Evolutionary conservation across 2,888 invertebrate genomes (phyloP).

Genomic region (Scaptomyza caliginosa): DNA sequence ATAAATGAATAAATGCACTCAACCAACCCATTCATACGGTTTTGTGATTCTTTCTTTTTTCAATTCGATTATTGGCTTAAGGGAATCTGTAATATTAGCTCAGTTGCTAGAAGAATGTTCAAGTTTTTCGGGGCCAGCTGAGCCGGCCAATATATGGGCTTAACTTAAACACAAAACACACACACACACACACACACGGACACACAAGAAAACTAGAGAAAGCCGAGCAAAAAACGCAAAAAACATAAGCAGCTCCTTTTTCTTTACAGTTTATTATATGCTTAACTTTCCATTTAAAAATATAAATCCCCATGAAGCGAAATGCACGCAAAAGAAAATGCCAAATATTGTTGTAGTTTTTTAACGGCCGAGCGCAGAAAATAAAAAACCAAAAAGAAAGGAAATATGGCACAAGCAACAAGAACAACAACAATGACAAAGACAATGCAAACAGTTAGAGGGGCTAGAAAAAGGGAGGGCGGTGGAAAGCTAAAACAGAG

Average conservation of each 20-base stretch:
- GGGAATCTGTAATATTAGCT: not conserved
- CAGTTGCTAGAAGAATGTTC: not conserved
- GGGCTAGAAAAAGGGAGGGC: constrained; percentile 6
- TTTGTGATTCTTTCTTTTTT: not conserved
- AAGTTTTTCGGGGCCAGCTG: constrained; percentile 9
- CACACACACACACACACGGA: constrained; percentile 16
- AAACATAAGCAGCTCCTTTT: constrained; percentile 63
- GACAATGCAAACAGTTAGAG: constrained; percentile 25
- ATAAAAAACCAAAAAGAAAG: constrained; percentile 16
- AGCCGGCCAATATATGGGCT: constrained; percentile 23
- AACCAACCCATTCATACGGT: not conserved
- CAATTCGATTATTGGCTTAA: constrained; percentile 5
- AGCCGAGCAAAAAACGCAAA: constrained; percentile 14
- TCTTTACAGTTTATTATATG: constrained; percentile 74
- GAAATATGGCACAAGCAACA: constrained; percentile 42
- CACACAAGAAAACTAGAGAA: constrained; percentile 22
- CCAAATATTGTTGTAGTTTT: constrained; percentile 68
- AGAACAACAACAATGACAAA: constrained; percentile 24
- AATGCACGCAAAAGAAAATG: constrained; percentile 54
- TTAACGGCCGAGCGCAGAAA: constrained; percentile 58
- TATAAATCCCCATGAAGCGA: constrained; percentile 70
- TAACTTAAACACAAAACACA: not conserved
- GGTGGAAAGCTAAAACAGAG: not conserved
- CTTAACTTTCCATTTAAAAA: constrained; percentile 77
- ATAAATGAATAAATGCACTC: not conserved